A percentile compares a stretch with the other conserved stretches of the same genome.
Conservation (phyloP, 1,140 invertebrate genomes). For the Cydia amplana region DNA sequence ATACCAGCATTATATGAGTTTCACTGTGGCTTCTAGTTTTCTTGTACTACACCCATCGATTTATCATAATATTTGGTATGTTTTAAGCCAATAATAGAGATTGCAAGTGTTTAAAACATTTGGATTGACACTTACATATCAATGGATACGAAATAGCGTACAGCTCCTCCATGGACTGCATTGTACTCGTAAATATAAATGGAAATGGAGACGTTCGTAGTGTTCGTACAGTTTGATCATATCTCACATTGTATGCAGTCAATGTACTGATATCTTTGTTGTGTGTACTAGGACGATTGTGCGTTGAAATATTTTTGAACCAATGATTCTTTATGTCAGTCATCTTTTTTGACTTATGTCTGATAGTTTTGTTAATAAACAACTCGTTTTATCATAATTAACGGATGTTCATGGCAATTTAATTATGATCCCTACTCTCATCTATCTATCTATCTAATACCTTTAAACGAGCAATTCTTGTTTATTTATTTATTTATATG, state of each 20-base stretch:
- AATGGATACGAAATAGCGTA: no score
- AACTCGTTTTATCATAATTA: constrained; percentile 9
- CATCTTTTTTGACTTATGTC: neutral
- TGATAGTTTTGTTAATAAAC: constrained; percentile 1
- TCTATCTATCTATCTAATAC: no score
- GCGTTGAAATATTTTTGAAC: constrained; percentile 12
- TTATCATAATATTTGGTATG: no score
- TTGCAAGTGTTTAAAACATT: no score
- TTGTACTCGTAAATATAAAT: neutral
- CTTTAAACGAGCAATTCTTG: no score
- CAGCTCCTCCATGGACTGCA: neutral
- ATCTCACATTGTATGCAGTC: neutral
- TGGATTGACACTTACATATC: no score
- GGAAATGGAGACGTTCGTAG: neutral
- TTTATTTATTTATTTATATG: no score
- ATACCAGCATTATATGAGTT: no score
- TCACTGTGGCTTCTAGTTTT: no score
- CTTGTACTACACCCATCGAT: no score
- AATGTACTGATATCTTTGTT: constrained; percentile 1
- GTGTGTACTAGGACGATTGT: neutral
- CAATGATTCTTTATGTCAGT: neutral
- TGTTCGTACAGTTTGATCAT: neutral
- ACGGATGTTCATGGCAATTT: neutral
- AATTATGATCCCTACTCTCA: neutral
- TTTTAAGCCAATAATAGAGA: no score